Evolutionary conservation across 2,888 invertebrate genomes (phyloP).

Genomic region (Melieria crassipennis): DNA sequence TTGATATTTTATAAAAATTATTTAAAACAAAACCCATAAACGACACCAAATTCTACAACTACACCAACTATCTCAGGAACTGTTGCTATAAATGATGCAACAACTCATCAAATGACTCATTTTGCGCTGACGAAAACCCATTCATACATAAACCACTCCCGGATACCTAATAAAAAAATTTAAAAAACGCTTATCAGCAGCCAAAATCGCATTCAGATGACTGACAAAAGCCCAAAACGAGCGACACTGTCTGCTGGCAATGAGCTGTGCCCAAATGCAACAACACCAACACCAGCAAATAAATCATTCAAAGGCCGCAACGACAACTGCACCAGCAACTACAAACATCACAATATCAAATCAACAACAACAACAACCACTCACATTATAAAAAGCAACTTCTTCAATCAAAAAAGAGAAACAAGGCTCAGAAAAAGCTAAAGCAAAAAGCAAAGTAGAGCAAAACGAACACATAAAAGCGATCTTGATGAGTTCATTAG

Average conservation of each 20-base stretch:
- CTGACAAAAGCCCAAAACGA: not conserved
- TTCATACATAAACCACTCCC: no score
- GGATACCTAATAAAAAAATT: no score
- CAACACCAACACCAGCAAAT: not conserved
- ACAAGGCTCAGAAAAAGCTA: not conserved
- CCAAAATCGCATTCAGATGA: not conserved
- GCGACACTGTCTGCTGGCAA: no score
- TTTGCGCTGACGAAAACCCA: no score
- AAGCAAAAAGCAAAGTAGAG: not conserved
- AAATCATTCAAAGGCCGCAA: not conserved
- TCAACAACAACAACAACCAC: slow-evolving; percentile 10
- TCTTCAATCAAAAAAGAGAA: no score
- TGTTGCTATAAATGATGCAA: no score
- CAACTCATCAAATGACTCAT: no score
- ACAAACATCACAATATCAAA: not conserved
- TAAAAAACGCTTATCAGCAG: no score
- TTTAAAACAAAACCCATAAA: no score
- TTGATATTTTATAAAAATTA: no score
- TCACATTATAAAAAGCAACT: not conserved
- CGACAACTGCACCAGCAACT: slow-evolving; percentile 2
- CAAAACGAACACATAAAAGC: slow-evolving; percentile 8
- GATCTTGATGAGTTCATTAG: slow-evolving; percentile 63
- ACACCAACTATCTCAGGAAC: no score
- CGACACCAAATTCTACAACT: no score
- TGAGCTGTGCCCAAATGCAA: not conserved